phyloP scores from a whole-genome alignment of 2,888 invertebrate genomes.

The Athrips mouffetella region DNA sequence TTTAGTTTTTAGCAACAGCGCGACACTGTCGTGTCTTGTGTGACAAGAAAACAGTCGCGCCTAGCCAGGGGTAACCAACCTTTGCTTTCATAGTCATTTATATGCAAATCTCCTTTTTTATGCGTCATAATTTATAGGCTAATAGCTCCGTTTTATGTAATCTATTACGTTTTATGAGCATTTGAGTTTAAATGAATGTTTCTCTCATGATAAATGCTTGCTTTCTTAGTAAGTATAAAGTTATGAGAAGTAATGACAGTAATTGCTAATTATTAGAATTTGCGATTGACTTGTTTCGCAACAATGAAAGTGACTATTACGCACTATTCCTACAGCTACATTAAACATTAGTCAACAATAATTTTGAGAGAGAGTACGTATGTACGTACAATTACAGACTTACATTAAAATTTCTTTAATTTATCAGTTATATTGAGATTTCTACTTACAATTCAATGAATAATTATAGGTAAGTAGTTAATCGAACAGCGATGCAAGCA shows the following conservation, averaged over 20 bases:
- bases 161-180: constrained; percentile 7
- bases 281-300: constrained; percentile 1
- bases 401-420: too few relatives aligned
- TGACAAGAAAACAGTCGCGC: constrained; percentile 36
- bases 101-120: constrained; percentile 10
- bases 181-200: constrained; percentile 1
- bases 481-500: too few relatives aligned
- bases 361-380: too few relatives aligned
- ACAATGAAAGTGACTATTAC: neutral
- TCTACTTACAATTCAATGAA: too few relatives aligned
- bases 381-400: too few relatives aligned
- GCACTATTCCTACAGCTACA: constrained; percentile 10
- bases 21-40: constrained; percentile 50
- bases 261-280: constrained; percentile 2
- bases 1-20: constrained; percentile 47
- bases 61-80: constrained; percentile 48
- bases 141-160: constrained; percentile 10
- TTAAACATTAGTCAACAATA: too few relatives aligned
- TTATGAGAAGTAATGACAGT: constrained; percentile 2
- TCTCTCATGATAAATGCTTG: neutral
- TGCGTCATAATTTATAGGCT: constrained; percentile 11
- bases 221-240: constrained; percentile 7
- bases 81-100: constrained; percentile 43
- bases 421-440: too few relatives aligned
- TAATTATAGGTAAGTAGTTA: too few relatives aligned